Base-by-base conservation (phyloP, 2,888 invertebrate genomes). In the Anorthoa munda region DNA sequence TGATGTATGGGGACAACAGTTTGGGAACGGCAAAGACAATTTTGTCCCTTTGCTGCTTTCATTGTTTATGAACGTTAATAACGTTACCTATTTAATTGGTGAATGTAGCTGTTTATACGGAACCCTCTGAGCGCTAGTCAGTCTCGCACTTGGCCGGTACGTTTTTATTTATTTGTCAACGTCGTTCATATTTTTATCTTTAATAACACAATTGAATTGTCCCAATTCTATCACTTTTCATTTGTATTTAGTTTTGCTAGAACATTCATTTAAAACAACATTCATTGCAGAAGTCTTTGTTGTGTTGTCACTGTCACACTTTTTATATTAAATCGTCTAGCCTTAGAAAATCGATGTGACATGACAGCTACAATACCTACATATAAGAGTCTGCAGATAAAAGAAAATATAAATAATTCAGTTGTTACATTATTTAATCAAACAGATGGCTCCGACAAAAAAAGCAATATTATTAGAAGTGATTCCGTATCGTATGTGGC, bases 291-390 rank as follows among this genome's bases (percentile, higher is more conserved):
- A 39, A 39, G 78, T 26, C 50, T 55, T 69, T 70, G 39, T 77
- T n/a, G 51, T 61, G 61, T 64, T 75, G 67, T 56, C 68, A 45
- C 11, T 82, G 55, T 66, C 77, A 58, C 17, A 46, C 23, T 21
- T 70, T 66, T 50, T 66, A 65, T 77, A 76, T 77, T n/a, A 58
- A 66, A 51, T 31, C 39, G 56, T 66, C 50, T 55, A 13, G 61
- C 60, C 64, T 56, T 45, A 39, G 48, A 39, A 31, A 23, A 50
- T 64, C 50, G 56, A 58, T 48, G 15, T 7, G 12, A 31, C 48
- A 66, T 77, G 79, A 77, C 70, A 51, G 46, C 50, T 12, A 55
- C 2, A 17, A 45, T 61, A 15, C 9, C n/a, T 13, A 39, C 39
- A 9, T 39, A 39, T 39, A 5, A 18, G 7, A 13, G 12, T 15